Conservation (phyloP, 2,888 invertebrate species). For the Drosophila nr. medialis region DNA sequence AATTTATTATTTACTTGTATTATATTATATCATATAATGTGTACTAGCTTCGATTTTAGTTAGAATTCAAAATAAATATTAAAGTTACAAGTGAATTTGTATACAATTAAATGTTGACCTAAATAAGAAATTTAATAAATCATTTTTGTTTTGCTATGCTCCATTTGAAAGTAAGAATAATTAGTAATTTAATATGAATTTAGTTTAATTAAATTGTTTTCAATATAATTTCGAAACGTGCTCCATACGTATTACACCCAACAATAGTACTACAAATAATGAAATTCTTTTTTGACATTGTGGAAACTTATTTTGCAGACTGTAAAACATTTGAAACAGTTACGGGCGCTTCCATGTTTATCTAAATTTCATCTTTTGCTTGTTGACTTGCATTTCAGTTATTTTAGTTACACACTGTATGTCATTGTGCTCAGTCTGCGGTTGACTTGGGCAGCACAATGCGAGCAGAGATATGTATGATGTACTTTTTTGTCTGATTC, state of each 20-base stretch:
- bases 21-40: not conserved
- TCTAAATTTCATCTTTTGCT: conserved; percentile 47
- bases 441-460: conserved; percentile 51
- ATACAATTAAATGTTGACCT: not conserved
- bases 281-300: not conserved
- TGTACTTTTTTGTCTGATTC: conserved; percentile 58
- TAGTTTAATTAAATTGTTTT: not conserved
- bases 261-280: not conserved
- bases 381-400: conserved; percentile 39
- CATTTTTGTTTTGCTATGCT: not conserved
- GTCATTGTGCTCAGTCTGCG: conserved; percentile 27
- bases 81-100: not conserved
- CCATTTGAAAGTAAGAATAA: not conserved
- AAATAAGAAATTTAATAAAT: not conserved
- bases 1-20: not conserved
- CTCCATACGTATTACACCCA: not conserved
- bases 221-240: not conserved
- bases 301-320: conserved; percentile 5
- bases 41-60: not conserved
- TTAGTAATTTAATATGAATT: not conserved
- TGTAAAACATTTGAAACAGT: conserved; percentile 19
- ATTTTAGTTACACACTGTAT: conserved; percentile 18
- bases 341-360: conserved; percentile 29
- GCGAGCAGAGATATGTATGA: not conserved
- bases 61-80: not conserved